Base-by-base conservation (phyloP, 2,797 vertebrate species). In the Gorsachius magnificus region DNA sequence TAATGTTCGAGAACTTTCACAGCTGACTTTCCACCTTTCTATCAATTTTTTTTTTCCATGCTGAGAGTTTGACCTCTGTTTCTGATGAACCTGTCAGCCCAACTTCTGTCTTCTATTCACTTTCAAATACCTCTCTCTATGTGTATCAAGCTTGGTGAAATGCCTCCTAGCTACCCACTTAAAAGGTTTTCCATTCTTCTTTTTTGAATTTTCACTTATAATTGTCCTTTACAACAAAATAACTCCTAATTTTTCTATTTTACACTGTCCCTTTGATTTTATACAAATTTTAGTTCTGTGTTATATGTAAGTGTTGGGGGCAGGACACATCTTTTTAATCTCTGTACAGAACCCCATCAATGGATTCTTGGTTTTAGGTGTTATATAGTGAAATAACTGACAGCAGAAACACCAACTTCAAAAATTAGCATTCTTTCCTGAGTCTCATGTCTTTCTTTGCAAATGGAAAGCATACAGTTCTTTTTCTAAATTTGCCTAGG, bases 401-500 rank as follows among this genome's bases (percentile, higher is more conserved):
- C 29, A 95, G 58, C 3, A 76, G 58, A 83, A 87, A 69, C 3
- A 90, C 2, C 19, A 63, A 64, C 41, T 68, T 85, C 24, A 80
- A 95, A 96, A 93, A 70, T n/a, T 31, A 83, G 9, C 51, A 83
- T 89, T 89, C 53, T 77, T 85, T 94, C 43, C 43, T 46, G 45
- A 86, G n/a, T 71, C 33, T 74, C 71, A 65, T 25, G 29, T 45
- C 41, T 85, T 60, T 38, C 64, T 83, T 71, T 79, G 63, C 54
- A 94, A 95, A 87, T 35, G 24, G 64, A 91, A 96, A 96, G 53
- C 22, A 65, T 71, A 50, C 26, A 53, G n/a, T 35, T 83, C 28
- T 79, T 89, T 79, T 83, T 76, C 35, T 90, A 84, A 85, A 90
- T 93, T 93, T 95, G 63, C 14, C 45, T 79, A 87, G 48, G 9